Evolutionary conservation across 2,797 vertebrate genomes (phyloP).

Genomic region (Gymnodraco acuticeps): DNA sequence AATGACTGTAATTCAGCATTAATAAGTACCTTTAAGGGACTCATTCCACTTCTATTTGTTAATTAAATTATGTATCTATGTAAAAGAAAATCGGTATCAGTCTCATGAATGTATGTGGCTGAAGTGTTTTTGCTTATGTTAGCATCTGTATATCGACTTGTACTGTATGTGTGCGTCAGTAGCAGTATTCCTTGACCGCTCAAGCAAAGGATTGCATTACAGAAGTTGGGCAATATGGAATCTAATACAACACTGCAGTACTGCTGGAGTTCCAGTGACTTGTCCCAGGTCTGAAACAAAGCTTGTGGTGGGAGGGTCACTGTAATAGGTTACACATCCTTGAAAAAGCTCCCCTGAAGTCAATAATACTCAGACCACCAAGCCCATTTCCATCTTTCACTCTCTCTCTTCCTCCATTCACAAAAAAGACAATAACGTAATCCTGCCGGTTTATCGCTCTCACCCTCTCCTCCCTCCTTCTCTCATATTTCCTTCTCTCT

Average conservation of each 20-base stretch:
- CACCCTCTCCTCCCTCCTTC: slow-evolving; percentile 43
- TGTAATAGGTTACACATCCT: slow-evolving; percentile 80
- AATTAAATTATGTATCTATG: not conserved
- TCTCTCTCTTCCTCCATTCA: slow-evolving; percentile 69
- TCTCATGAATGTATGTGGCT: slow-evolving; percentile 20
- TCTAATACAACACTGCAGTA: slow-evolving; percentile 63
- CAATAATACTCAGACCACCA: slow-evolving; percentile 74
- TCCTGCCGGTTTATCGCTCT: slow-evolving; percentile 75
- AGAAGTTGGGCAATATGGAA: slow-evolving; percentile 64
- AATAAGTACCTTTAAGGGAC: not conserved
- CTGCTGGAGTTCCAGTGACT: slow-evolving; percentile 67
- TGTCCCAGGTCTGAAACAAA: slow-evolving; percentile 61
- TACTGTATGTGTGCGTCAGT: slow-evolving; percentile 2
- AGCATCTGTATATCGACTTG: slow-evolving; percentile 4
- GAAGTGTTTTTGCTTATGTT: not conserved
- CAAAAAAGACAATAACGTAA: slow-evolving; percentile 71
- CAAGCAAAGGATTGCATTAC: slow-evolving; percentile 70
- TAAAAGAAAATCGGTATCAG: not conserved
- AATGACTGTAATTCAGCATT: too few relatives aligned
- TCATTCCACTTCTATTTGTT: not conserved
- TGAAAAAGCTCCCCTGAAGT: slow-evolving; percentile 80
- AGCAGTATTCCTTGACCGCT: slow-evolving; percentile 41
- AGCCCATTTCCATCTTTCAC: slow-evolving; percentile 63
- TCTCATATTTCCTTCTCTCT: slow-evolving; percentile 56
- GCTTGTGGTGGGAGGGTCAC: slow-evolving; percentile 63